Base-by-base conservation (phyloP, 2,797 vertebrate genomes). In the Silurus aristotelis region DNA sequence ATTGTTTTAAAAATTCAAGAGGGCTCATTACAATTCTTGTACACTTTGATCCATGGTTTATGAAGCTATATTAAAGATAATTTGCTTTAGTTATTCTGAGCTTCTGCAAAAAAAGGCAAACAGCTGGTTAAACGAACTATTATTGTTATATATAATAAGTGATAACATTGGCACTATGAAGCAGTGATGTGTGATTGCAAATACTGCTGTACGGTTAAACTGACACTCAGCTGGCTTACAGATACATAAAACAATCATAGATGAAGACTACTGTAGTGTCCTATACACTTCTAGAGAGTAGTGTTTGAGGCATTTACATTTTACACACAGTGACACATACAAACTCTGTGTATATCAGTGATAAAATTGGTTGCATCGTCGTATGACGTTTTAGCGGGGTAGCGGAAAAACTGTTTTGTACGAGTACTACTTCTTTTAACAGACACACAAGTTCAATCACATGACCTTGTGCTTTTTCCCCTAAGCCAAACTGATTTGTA, bases 41-140 rank as follows among this genome's bases (percentile, higher is more conserved):
- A 58, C 27, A 58, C 48, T 52, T 73, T 31, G 31, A 66, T 38
- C 56, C 60, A 48, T 43, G 60, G 72, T 61, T 71, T 80, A 70
- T 86, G 68, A 84, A 82, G 63, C 31, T 89, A 84, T 46, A 86
- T 71, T 72, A 88, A 64, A 84, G 61, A 84, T 60, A 20, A 82
- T 13, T 83, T 84, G 83, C 86, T 83, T 86, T 46, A 55, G 46
- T 85, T 83, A 79, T 79, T 84, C 17, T 46, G 83, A 38, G 48
- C 72, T 77, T 63, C 55, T 84, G 68, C 86, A 82, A 72, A 80
- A 84, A 89, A 64, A 85, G 84, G 84, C 86, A 82, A 88, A 85
- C 38, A 84, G 78, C 77, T 63, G 81, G 78, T 88, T 84, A 86
- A 87, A 60, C 67, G 17, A 89, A 83, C 52, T 82, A 83, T 78